Evolutionary conservation across 2,888 invertebrate genomes (phyloP).

Genomic region (Epinotia ramella): DNA sequence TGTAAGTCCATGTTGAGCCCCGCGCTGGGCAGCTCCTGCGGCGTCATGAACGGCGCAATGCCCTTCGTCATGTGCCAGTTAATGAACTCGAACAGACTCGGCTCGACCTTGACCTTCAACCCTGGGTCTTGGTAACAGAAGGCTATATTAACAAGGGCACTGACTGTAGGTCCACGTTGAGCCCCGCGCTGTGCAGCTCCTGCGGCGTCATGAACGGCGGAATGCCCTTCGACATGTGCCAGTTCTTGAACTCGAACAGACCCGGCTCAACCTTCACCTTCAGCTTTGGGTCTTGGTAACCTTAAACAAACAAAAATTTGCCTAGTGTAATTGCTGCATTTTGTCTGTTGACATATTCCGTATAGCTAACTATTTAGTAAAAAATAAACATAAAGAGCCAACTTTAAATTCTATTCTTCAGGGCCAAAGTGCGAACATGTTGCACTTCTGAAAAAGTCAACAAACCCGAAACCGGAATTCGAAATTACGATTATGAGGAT

Average conservation of each 20-base stretch:
- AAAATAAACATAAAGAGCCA: no score
- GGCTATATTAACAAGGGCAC: slow-evolving; percentile 53
- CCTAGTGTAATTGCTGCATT: not conserved
- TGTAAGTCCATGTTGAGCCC: slow-evolving; percentile 91
- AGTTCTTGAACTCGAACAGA: slow-evolving; percentile 96
- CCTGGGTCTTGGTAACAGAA: slow-evolving; percentile 81
- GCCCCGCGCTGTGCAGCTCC: slow-evolving; percentile 90
- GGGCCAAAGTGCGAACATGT: no score
- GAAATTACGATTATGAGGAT: no score
- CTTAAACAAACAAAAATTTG: slow-evolving; percentile 60
- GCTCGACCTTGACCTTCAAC: slow-evolving; percentile 91
- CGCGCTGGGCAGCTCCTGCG: slow-evolving; percentile 88
- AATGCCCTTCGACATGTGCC: slow-evolving; percentile 91
- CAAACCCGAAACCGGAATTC: no score
- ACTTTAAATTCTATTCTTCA: no score
- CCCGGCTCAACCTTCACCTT: slow-evolving; percentile 94
- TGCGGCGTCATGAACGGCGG: slow-evolving; percentile 91
- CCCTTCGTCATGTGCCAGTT: slow-evolving; percentile 93
- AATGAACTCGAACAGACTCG: slow-evolving; percentile 97
- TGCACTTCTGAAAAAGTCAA: no score
- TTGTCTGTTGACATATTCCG: no score
- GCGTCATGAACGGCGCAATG: slow-evolving; percentile 91
- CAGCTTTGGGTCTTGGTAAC: slow-evolving; percentile 84
- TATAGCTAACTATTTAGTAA: no score
- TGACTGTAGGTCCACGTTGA: slow-evolving; percentile 90